Conservation (phyloP, 2,888 invertebrate genomes). For the Caenorhabditis sp. region DNA sequence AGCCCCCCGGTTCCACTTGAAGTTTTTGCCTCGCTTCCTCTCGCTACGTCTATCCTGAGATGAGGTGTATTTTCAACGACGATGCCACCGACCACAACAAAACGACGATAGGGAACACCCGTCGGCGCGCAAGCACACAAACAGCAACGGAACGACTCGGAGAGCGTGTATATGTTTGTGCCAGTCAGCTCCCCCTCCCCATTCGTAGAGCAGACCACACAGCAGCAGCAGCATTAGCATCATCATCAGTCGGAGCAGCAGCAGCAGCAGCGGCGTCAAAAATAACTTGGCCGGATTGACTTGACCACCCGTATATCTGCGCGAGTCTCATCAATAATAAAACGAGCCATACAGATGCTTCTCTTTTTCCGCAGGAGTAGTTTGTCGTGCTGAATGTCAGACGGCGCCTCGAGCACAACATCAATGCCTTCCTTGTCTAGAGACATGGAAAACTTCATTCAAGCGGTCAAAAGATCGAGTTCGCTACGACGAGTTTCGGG, state of each 20-base stretch:
- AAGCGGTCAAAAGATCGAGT: slow-evolving; percentile 61
- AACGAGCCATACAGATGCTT: slow-evolving; percentile 23
- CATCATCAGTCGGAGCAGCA: slow-evolving; percentile 11
- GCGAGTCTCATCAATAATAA: slow-evolving; percentile 53
- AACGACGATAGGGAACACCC: slow-evolving; percentile 51
- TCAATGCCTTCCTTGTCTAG: background rate
- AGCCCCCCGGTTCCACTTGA: background rate
- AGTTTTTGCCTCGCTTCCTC: slow-evolving; percentile 1
- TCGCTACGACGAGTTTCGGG: slow-evolving; percentile 34
- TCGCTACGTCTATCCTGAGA: slow-evolving; percentile 20
- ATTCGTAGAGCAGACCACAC: slow-evolving; percentile 52
- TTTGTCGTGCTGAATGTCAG: slow-evolving; percentile 3
- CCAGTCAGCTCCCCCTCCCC: slow-evolving; percentile 40
- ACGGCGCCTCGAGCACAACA: slow-evolving; percentile 6
- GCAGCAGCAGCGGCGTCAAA: slow-evolving; percentile 32
- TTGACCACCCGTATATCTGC: slow-evolving; percentile 46
- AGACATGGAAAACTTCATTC: slow-evolving; percentile 13
- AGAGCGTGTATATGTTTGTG: slow-evolving; percentile 59
- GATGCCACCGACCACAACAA: slow-evolving; percentile 53
- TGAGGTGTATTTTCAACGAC: slow-evolving; percentile 34
- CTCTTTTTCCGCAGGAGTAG: slow-evolving; percentile 10
- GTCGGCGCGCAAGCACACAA: slow-evolving; percentile 37
- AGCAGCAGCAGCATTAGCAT: slow-evolving; percentile 26
- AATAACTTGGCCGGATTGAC: slow-evolving; percentile 52
- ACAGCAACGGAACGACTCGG: slow-evolving; percentile 51